Base-by-base conservation (phyloP, 2,888 invertebrate species). In the Eledona agricola region DNA sequence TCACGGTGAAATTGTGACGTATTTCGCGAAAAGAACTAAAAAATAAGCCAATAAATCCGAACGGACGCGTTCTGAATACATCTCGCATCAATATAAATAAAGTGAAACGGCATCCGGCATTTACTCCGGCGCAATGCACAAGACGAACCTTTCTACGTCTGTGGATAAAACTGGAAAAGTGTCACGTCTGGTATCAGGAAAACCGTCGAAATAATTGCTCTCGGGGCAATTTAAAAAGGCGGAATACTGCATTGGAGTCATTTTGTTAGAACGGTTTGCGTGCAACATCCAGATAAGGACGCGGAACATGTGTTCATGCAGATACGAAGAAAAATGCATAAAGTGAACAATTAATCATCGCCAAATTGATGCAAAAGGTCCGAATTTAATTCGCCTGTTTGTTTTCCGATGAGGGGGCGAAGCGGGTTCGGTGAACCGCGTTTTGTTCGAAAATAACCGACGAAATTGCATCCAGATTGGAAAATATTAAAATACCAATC, bases 1-100 rank as follows among this genome's bases (percentile, higher is more conserved):
- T 23, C 6, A 16, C 15, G 5, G 19, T 17, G 28, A 50, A 51
- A 45, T 37, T 51, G 51, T 45, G 43, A 45, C 51, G 43, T 45
- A 35, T 45, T 35, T 45, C 23, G 16, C 17, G 13, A 45, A 45
- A 51, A 51, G 35, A 51, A 17, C 42, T 28, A 35, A 51, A 51
- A 51, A 45, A 31, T 51, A 51, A 43, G 43, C 43, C 51, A 51
- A 45, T 51, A 45, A 51, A 51, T 45, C 45, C 45, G 31, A 51
- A 51, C 51, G 10, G 45, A 51, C 51, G 51, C 35, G 45, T 35
- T 45, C 37, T 45, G 51, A 51, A 51, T 51, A 51, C 9, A 45
- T 51, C 43, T 20, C 51, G 31, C 28, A 45, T 34, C 38, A 32
- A 38, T 51, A 51, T 51, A 51, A 51, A 51, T 51, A 51, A 45